Percentiles rank a stretch among this genome's conserved stretches.
Conservation (phyloP, 2,888 invertebrate genomes). For the Drosophila robusta region DNA sequence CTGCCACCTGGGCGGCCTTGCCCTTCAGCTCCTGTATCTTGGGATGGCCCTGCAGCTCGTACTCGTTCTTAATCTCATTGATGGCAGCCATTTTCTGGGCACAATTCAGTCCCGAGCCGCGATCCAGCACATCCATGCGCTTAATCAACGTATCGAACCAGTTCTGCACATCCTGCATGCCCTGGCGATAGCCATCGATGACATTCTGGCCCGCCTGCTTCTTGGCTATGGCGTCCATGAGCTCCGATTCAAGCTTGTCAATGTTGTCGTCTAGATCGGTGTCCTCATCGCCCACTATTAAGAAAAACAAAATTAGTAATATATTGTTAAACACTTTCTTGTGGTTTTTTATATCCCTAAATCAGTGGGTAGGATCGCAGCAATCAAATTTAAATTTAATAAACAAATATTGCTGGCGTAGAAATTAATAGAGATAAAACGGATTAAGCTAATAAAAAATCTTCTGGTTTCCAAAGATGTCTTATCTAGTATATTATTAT, state of each 20-base stretch:
- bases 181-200: constrained; percentile 91
- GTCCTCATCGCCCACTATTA: constrained; percentile 86
- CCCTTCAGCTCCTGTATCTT: constrained; percentile 90
- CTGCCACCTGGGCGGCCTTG: constrained; percentile 90
- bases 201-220: constrained; percentile 91
- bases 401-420: no score
- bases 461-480: no score
- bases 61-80: constrained; percentile 90
- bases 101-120: constrained; percentile 93
- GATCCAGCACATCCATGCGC: constrained; percentile 93
- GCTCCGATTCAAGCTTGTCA: constrained; percentile 89
- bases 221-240: constrained; percentile 90
- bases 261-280: constrained; percentile 90
- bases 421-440: no score
- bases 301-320: no score
- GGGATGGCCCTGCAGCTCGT: constrained; percentile 90
- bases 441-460: no score
- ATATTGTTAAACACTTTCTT: no score
- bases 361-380: no score
- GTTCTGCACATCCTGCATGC: constrained; percentile 90
- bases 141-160: constrained; percentile 93
- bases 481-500: no score
- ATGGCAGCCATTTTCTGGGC: constrained; percentile 91
- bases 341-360: no score
- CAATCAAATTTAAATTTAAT: no score